Percentiles rank a stretch among this genome's conserved stretches.
Conservation (phyloP, 2,888 invertebrate species). For the Yponomeuta evonymella region DNA sequence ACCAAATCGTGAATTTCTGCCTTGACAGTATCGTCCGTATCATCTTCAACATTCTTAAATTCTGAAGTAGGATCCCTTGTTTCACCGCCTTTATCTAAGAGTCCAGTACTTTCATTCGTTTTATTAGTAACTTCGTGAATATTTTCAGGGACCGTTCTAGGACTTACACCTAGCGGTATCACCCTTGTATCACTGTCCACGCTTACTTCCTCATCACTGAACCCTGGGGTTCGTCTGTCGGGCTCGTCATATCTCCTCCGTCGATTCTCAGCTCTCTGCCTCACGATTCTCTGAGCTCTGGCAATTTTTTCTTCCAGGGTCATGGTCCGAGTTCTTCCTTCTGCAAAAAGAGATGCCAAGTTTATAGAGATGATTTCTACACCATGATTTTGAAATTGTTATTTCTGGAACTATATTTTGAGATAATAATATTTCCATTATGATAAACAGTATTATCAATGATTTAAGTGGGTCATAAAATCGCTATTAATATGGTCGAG, state of each 20-base stretch:
- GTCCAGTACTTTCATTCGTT: background rate
- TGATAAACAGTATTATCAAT: too few relatives aligned
- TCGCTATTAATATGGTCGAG: too few relatives aligned
- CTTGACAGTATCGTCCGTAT: background rate
- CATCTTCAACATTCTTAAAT: background rate
- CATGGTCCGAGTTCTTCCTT: constrained; percentile 35
- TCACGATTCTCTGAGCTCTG: constrained; percentile 48
- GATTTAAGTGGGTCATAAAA: too few relatives aligned
- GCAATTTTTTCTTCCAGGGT: constrained; percentile 51
- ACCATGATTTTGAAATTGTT: too few relatives aligned
- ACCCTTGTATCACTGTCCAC: background rate
- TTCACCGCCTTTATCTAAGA: background rate
- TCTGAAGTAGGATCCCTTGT: background rate
- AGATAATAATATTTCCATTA: too few relatives aligned
- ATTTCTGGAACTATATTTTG: too few relatives aligned
- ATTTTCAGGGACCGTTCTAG: background rate
- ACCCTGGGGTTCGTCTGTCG: background rate
- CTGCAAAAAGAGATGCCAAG: constrained; percentile 18
- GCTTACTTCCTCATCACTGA: background rate
- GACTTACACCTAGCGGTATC: background rate
- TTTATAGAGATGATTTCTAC: too few relatives aligned
- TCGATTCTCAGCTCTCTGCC: constrained; percentile 40
- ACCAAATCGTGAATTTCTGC: background rate
- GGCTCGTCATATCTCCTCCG: constrained; percentile 16
- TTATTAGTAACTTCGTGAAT: background rate